Conservation (phyloP, 2,888 invertebrate species). For the Drosophila diplacantha region DNA sequence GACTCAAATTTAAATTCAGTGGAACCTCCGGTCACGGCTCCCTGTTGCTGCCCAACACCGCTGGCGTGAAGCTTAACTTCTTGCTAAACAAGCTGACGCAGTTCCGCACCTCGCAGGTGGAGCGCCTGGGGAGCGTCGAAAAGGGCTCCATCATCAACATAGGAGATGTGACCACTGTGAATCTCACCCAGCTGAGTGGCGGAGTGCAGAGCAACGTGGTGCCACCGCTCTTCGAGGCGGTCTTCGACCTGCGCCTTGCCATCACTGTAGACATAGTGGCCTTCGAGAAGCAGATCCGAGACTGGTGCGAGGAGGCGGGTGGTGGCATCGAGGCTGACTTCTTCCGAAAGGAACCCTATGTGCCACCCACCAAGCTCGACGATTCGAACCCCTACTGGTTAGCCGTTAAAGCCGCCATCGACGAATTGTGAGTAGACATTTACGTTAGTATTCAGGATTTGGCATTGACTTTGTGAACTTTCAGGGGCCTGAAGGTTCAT, state of each 20-base stretch:
- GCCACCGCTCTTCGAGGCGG: slow-evolving; percentile 84
- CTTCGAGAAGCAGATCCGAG: slow-evolving; percentile 79
- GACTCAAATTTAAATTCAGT: slow-evolving; percentile 81
- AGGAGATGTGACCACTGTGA: slow-evolving; percentile 86
- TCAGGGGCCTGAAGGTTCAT: slow-evolving; percentile 82
- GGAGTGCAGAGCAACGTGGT: slow-evolving; percentile 89
- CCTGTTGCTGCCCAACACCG: slow-evolving; percentile 82
- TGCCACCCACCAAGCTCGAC: slow-evolving; percentile 81
- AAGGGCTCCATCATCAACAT: slow-evolving; percentile 76
- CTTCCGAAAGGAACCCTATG: slow-evolving; percentile 80
- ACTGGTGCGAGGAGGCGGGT: slow-evolving; percentile 84
- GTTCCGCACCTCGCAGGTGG: slow-evolving; percentile 80
- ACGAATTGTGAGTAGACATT: slow-evolving; percentile 79
- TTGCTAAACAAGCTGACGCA: slow-evolving; percentile 83
- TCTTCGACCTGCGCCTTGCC: slow-evolving; percentile 82
- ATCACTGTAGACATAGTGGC: slow-evolving; percentile 79
- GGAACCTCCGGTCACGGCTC: slow-evolving; percentile 89
- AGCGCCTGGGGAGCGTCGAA: slow-evolving; percentile 79
- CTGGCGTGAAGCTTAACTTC: slow-evolving; percentile 84
- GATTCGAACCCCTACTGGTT: slow-evolving; percentile 84
- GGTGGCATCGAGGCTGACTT: slow-evolving; percentile 83
- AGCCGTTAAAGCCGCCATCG: slow-evolving; percentile 82
- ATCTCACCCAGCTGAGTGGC: slow-evolving; percentile 84
- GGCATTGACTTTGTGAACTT: background rate
- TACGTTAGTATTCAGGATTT: rapidly evolving